Conservation (phyloP, 2,113 vertebrate genomes). For the Phoxinus phoxinus region DNA sequence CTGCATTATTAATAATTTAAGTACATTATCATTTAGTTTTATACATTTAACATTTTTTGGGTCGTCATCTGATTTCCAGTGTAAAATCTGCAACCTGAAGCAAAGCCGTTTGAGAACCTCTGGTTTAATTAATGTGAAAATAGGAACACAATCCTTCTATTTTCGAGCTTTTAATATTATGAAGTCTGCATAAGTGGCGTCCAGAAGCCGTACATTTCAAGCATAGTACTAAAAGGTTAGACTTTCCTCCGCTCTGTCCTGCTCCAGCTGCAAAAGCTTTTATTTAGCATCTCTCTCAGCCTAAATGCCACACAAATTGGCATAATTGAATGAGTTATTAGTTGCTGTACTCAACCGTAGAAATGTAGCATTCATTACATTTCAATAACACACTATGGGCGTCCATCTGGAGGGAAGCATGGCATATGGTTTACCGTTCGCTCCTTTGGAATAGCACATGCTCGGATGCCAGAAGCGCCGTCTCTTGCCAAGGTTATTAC, state of each 20-base stretch:
- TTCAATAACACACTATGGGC: constrained; percentile 42
- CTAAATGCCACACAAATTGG: constrained; percentile 26
- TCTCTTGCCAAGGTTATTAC: constrained; percentile 46
- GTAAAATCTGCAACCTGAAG: background rate
- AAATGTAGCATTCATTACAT: constrained; percentile 44
- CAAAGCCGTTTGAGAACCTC: background rate
- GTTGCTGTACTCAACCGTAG: constrained; percentile 2
- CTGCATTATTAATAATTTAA: background rate
- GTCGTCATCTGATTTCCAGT: background rate
- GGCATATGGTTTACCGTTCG: constrained; percentile 41
- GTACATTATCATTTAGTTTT: background rate
- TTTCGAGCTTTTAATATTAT: background rate
- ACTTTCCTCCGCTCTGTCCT: background rate
- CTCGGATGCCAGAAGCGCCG: constrained; percentile 28
- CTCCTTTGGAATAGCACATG: constrained; percentile 19
- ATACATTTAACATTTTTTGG: background rate
- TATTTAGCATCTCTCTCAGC: background rate
- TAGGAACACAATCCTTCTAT: background rate
- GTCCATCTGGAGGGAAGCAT: constrained; percentile 37
- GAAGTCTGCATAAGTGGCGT: background rate
- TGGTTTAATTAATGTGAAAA: constrained; percentile 21
- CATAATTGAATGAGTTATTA: constrained; percentile 32
- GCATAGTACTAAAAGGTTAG: constrained; percentile 22
- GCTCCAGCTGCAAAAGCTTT: background rate
- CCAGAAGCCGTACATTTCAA: constrained; percentile 14